Evolutionary conservation across 1,140 invertebrate species (phyloP).

Genomic region (Solen grandis): DNA sequence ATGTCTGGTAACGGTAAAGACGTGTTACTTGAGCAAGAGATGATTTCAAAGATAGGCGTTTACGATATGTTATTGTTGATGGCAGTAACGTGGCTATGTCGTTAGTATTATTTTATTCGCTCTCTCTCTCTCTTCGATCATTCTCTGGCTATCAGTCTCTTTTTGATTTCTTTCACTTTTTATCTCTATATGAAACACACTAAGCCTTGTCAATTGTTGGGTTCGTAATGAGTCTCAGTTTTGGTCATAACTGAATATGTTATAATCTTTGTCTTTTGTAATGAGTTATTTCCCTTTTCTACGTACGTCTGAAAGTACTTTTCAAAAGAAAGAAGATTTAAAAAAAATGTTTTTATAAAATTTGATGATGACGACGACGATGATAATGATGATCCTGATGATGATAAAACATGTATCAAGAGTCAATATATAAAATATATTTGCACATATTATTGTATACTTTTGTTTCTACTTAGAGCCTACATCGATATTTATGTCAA

Average conservation of each 20-base stretch:
- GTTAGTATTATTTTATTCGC: constrained; percentile 84
- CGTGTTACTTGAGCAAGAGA: neutral
- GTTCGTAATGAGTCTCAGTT: neutral
- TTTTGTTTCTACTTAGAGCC: neutral
- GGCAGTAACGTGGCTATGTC: constrained; percentile 98
- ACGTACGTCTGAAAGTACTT: no score
- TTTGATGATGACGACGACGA: no score
- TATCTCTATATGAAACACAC: neutral
- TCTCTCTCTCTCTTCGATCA: neutral
- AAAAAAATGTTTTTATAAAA: no score
- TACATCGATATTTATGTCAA: neutral
- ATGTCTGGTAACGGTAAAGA: neutral
- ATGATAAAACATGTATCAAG: neutral
- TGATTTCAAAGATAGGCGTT: constrained; percentile 41
- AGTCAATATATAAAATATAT: neutral
- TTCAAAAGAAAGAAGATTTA: no score
- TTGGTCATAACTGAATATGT: neutral
- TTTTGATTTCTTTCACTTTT: neutral
- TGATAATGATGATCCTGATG: neutral
- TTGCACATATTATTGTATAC: neutral
- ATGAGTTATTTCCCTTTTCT: no score
- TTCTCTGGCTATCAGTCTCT: no score
- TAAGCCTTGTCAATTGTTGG: neutral
- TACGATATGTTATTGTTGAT: constrained; percentile 95
- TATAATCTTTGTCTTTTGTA: neutral